phyloP scores from a whole-genome alignment of 2,113 vertebrate genomes.

The Syrrhaptes paradoxus region DNA sequence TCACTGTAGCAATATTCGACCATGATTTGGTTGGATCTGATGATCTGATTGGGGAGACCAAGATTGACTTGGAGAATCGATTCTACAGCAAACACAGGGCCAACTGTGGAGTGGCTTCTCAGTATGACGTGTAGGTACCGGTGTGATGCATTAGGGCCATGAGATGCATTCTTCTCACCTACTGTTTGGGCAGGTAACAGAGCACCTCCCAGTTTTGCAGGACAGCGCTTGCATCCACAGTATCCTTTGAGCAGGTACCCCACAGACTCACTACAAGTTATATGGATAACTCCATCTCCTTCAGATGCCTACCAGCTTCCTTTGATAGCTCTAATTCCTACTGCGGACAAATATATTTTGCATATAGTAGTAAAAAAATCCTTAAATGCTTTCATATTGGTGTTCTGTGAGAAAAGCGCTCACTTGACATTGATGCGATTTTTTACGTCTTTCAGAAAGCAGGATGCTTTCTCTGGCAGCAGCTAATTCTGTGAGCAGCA shows the following conservation, averaged over 20 bases:
- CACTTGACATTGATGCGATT: not conserved
- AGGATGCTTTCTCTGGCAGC: not conserved
- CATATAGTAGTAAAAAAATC: not conserved
- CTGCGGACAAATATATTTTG: not conserved
- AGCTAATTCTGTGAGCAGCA: not conserved
- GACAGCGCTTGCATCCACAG: not conserved
- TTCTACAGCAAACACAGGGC: conserved; percentile 92
- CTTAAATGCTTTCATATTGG: not conserved
- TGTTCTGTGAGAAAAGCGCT: not conserved
- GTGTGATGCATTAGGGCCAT: not conserved
- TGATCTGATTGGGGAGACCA: conserved; percentile 90
- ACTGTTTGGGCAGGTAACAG: not conserved
- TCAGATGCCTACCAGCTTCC: not conserved
- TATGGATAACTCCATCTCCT: not conserved
- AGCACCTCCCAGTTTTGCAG: not conserved
- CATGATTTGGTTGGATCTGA: conserved; percentile 90
- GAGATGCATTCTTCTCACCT: rapidly evolving
- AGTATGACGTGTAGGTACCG: conserved; percentile 86
- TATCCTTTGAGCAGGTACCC: not conserved
- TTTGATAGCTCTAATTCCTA: not conserved
- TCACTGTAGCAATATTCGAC: conserved; percentile 84
- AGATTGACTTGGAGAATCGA: conserved; percentile 90
- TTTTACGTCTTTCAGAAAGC: not conserved
- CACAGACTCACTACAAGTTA: not conserved
- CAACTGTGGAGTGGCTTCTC: conserved; percentile 84